Evolutionary conservation across 2,113 vertebrate genomes (phyloP), one percentile per base, ranked within the genome.

Genomic region (Beaufortia kweichowensis): DNA sequence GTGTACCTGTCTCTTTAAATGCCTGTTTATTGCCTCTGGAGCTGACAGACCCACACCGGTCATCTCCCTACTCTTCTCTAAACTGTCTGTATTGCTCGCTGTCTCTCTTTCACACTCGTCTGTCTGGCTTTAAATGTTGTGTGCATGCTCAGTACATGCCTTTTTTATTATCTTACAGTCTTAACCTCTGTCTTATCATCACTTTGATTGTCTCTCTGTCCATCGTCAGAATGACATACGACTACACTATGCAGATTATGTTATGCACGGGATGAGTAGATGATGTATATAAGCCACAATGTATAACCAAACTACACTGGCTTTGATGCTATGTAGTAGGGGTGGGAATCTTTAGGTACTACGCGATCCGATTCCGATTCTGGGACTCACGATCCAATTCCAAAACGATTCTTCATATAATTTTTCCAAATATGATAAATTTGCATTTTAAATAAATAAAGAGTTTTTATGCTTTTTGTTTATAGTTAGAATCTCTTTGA

Each of bases 1-100:
- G 74, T 81, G 84, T 87, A 87, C 86, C 87, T 90, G 88, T 89
- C 88, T 88, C 81, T 84, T 83, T 88, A 87, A 88, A 84, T 79
- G 86, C 79, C 86, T 82, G 85, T 81, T 88, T 83, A 88, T 88
- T 84, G 88, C 83, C 82, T 68, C 79, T 80, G 86, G 84, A 89
- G 85, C 77, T 82, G 83, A 86, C 82, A 79, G 80, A 75, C 62
- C 81, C 72, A 80, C 56, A 79, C 78, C 71, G 76, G 79, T 78
- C 81, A 81, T 79, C 67, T 78, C 68, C 64, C 53, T n/a, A 60
- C 31, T 50, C 60, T 57, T 71, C 39, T 78, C 43, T 76, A 62
- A 56, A 69, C 60, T 23, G 60, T 19, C 63, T 80, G 35, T 56
- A 76, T 79, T 72, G 75, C 55, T 79, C 77, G 76, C 60, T 35